Base-by-base conservation (phyloP, 2,113 vertebrate species). In the Machaerirhynchus nigripectus region DNA sequence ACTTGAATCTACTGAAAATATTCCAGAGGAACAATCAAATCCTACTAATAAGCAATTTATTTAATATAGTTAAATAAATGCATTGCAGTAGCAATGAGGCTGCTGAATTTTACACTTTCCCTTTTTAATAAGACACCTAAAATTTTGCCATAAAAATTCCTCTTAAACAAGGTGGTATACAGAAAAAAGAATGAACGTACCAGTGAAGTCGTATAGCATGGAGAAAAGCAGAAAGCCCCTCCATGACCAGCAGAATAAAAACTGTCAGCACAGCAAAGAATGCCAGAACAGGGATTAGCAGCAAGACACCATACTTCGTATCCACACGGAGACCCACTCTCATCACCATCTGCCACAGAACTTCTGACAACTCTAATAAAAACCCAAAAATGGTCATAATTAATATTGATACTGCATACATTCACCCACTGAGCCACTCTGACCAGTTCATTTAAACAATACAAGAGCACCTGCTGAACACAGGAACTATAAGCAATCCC, bases 161-260 rank as follows among this genome's bases (percentile, higher is more conserved):
- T 55, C 42, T 84, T 70, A 11, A 59, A 49, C 19, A 60, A 64
- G 65, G 10, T 8, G 27, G 10, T 23, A n/a, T 9, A 33, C 8
- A 40, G 30, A 7, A 47, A 69, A 69, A 67, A 44, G 81, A 53
- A n/a, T 4, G 5, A 52, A 91, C 98, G 89, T 94, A 99, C 99
- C 99, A 99, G 95, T 99, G 99, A 89, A 99, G 98, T 56, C 99
- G 98, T 83, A 99, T 98, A 16, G 99, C 99, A 14, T 99, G 99
- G 49, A 99, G 99, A 93, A 99, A 99, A 12, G 99, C 99, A 76
- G 99, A 99, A n/a, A 99, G 98, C 9, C 99, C 99, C 95, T 99
- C 99, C 99, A 99, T 99, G 82, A 99, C 78, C 89, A 99, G 93
- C 39, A 99, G 99, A 97, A 99, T 99, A 94, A 98, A 98, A 86